A percentile compares a stretch with the other conserved stretches of the same genome.
Evolutionary conservation across 2,888 invertebrate species (phyloP).

Genomic region (Drosophila merina): DNA sequence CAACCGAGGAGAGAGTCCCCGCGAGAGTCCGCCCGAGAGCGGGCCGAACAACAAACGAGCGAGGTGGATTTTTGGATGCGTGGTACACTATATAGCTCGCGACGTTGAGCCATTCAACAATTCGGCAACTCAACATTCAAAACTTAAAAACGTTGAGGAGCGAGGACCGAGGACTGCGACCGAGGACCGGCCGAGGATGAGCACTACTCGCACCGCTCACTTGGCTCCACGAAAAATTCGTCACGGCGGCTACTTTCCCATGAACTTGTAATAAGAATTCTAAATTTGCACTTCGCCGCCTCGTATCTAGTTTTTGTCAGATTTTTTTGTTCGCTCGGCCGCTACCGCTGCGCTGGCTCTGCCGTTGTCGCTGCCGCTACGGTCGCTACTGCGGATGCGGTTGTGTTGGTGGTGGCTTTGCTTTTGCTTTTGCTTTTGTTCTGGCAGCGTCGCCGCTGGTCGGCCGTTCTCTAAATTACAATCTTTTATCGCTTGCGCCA

Average conservation of each 20-base stretch:
- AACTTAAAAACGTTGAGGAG: conserved; percentile 5
- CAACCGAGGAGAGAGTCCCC: conserved; percentile 10
- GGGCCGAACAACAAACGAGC: conserved; percentile 20
- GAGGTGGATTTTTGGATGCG: conserved; percentile 48
- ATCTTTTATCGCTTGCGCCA: conserved; percentile 53
- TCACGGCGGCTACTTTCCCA: conserved; percentile 55
- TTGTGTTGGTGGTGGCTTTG: conserved; percentile 48
- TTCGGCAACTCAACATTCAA: conserved; percentile 10
- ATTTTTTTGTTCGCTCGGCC: conserved; percentile 34
- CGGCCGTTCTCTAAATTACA: conserved; percentile 46
- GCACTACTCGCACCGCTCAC: conserved; percentile 36
- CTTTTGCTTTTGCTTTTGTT: conserved; percentile 35
- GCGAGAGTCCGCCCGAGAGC: not conserved
- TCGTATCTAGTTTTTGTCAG: conserved; percentile 51
- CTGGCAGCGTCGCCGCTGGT: conserved; percentile 30
- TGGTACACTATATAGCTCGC: conserved; percentile 47
- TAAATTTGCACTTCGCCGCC: conserved; percentile 65
- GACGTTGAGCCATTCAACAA: conserved; percentile 54
- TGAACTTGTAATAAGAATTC: conserved; percentile 75
- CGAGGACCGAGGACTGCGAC: not conserved
- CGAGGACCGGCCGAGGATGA: not conserved
- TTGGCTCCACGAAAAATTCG: conserved; percentile 59
- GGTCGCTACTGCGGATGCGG: conserved; percentile 19
- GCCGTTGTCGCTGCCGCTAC: conserved; percentile 10
- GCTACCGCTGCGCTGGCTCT: conserved; percentile 12